phyloP scores from a whole-genome alignment of 2,888 invertebrate genomes.

The Brachyptera putata region DNA sequence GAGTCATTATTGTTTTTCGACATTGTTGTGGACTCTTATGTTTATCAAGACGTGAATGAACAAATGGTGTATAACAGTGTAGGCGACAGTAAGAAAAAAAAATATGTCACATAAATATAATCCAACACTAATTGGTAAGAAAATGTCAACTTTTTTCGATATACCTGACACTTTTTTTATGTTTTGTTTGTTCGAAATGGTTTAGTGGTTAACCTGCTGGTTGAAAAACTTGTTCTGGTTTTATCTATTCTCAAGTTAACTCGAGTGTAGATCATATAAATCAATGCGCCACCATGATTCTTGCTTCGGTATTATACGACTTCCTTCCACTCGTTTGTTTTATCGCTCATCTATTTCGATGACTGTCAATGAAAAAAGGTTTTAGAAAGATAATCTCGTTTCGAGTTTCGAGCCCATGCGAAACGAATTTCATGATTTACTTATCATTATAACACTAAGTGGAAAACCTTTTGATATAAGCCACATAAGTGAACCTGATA shows the following conservation, averaged over 20 bases:
- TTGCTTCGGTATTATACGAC: too few relatives aligned
- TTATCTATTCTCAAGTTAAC: slow-evolving; percentile 10
- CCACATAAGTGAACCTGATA: too few relatives aligned
- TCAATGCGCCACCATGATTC: slow-evolving; percentile 3
- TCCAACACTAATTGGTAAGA: slow-evolving; percentile 4
- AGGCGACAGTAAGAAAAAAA: slow-evolving; percentile 1
- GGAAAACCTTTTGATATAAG: too few relatives aligned
- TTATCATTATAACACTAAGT: too few relatives aligned
- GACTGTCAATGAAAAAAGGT: too few relatives aligned
- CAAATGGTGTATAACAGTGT: slow-evolving; percentile 4
- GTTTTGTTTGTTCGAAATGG: neutral
- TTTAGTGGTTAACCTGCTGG: slow-evolving; percentile 7
- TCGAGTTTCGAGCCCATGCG: too few relatives aligned
- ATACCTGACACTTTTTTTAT: slow-evolving; percentile 1
- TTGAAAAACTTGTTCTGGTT: neutral
- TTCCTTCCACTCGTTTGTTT: too few relatives aligned
- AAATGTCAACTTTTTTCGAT: neutral
- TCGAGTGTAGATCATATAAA: slow-evolving; percentile 11
- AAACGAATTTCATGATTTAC: too few relatives aligned
- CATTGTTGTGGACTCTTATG: slow-evolving; percentile 3
- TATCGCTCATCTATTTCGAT: too few relatives aligned
- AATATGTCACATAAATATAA: slow-evolving; percentile 5
- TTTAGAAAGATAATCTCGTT: too few relatives aligned
- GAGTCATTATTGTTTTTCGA: too few relatives aligned
- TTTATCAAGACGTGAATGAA: neutral